These are phyloP conservation scores for Eospalax fontanierii DNA, from an alignment of 2,797 vertebrate species.

Conservation along the genomic window DNA sequence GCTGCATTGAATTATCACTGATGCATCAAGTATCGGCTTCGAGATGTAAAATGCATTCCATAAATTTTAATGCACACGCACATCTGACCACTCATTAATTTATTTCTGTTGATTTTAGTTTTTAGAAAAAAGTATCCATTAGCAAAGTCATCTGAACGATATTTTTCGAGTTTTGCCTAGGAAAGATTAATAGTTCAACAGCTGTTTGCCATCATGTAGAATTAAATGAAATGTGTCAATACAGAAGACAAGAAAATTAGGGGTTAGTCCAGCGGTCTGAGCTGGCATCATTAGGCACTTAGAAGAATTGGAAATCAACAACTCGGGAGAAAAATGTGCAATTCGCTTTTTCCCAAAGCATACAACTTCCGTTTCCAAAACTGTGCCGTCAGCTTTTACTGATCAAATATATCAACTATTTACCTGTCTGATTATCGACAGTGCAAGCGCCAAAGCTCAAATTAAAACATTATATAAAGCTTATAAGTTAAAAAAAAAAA, in stretches of 20 bases:
- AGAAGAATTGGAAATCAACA: constrained; percentile 75
- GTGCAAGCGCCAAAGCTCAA: constrained; percentile 74
- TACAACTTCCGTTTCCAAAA: constrained; percentile 61
- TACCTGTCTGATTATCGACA: constrained; percentile 79
- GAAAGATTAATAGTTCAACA: constrained; percentile 80
- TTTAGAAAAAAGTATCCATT: constrained; percentile 57
- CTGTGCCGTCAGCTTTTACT: constrained; percentile 38
- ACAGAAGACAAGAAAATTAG: constrained; percentile 77
- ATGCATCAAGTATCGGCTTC: background rate
- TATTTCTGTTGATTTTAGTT: constrained; percentile 74
- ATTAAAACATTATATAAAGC: constrained; percentile 64
- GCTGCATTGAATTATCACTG: constrained; percentile 60
- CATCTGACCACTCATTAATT: constrained; percentile 41
- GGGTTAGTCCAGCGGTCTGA: constrained; percentile 7
- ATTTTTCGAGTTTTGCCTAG: constrained; percentile 67
- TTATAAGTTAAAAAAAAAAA: constrained; percentile 21
- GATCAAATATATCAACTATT: constrained; percentile 82
- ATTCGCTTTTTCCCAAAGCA: constrained; percentile 74
- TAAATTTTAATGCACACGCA: constrained; percentile 56
- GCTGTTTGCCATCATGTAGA: constrained; percentile 78
- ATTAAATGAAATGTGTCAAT: constrained; percentile 80
- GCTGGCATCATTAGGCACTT: background rate
- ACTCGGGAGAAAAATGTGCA: constrained; percentile 57
- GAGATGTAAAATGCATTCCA: constrained; percentile 6
- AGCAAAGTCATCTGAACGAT: constrained; percentile 67